Percentiles rank a stretch among this genome's conserved stretches.
These are phyloP conservation scores for Chiloscyllium plagiosum DNA, from an alignment of 2,113 vertebrate genomes.

Conservation along the genomic window DNA sequence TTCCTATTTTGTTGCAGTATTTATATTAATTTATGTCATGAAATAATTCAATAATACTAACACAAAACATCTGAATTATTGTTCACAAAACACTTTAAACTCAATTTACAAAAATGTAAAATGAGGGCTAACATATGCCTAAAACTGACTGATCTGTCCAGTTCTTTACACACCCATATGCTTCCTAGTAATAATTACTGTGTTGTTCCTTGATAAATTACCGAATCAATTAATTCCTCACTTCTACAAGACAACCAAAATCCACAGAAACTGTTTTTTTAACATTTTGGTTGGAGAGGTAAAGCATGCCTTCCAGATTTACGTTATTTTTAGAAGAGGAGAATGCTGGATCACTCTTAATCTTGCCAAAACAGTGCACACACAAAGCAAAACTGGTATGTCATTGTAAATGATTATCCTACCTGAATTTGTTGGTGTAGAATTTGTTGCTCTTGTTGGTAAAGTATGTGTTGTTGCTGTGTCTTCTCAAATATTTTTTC, in stretches of 20 bases:
- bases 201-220: neutral
- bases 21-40: neutral
- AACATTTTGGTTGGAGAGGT: neutral
- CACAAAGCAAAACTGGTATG: neutral
- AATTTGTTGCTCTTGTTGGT: slow-evolving; percentile 92
- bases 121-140: neutral
- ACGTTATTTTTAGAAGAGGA: neutral
- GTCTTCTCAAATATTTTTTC: slow-evolving; percentile 88
- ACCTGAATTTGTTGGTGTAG: slow-evolving; percentile 92
- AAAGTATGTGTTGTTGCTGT: slow-evolving; percentile 91
- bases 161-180: neutral
- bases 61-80: neutral
- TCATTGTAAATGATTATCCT: slow-evolving; percentile 30
- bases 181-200: neutral
- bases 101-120: neutral
- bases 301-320: neutral
- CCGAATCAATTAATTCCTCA: neutral
- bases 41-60: neutral
- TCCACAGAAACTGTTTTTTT: neutral
- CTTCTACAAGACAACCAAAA: neutral
- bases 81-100: neutral
- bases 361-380: neutral
- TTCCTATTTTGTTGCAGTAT: neutral
- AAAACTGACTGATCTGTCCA: neutral
- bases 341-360: neutral